Evolutionary conservation across 2,888 invertebrate genomes (phyloP).

Genomic region (Nephrocerus scutellatus): DNA sequence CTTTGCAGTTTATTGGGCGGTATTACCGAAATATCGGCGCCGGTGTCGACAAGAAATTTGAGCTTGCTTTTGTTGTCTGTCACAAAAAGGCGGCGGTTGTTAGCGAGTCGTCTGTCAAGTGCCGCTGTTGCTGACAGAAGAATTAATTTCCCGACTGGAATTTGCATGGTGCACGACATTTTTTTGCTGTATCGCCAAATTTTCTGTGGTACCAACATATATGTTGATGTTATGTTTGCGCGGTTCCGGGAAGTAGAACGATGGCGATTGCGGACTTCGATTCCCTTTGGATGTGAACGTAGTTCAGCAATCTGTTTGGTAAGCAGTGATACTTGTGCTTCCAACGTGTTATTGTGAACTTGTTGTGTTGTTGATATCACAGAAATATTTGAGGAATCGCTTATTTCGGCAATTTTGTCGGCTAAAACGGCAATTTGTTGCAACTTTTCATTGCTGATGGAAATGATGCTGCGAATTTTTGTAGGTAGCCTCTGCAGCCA

Average conservation of each 20-base stretch:
- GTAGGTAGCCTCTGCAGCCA: slow-evolving; percentile 26
- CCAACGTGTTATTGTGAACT: background rate
- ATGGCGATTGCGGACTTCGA: background rate
- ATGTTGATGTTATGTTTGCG: no score
- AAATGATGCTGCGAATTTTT: slow-evolving; percentile 21
- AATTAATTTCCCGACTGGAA: slow-evolving; percentile 10
- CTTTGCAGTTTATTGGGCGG: no score
- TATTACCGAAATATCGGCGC: slow-evolving; percentile 15
- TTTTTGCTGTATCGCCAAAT: slow-evolving; percentile 15
- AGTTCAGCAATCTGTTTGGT: slow-evolving; percentile 2
- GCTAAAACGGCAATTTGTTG: slow-evolving; percentile 16
- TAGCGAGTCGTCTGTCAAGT: slow-evolving; percentile 13
- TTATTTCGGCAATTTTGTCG: slow-evolving; percentile 19
- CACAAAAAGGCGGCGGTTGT: slow-evolving; percentile 4
- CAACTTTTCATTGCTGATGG: slow-evolving; percentile 19
- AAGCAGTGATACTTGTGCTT: slow-evolving; percentile 1
- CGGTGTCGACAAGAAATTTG: slow-evolving; percentile 17
- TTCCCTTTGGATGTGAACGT: background rate
- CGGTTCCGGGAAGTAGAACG: slow-evolving; percentile 1
- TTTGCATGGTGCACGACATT: slow-evolving; percentile 12
- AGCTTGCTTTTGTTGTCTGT: slow-evolving; percentile 4
- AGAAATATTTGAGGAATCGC: slow-evolving; percentile 7
- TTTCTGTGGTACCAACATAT: slow-evolving; percentile 18
- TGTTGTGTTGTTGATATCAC: no score
- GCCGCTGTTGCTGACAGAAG: slow-evolving; percentile 9